Evolutionary conservation across 2,113 vertebrate genomes (phyloP).

Genomic region (Macrotis lagotis): DNA sequence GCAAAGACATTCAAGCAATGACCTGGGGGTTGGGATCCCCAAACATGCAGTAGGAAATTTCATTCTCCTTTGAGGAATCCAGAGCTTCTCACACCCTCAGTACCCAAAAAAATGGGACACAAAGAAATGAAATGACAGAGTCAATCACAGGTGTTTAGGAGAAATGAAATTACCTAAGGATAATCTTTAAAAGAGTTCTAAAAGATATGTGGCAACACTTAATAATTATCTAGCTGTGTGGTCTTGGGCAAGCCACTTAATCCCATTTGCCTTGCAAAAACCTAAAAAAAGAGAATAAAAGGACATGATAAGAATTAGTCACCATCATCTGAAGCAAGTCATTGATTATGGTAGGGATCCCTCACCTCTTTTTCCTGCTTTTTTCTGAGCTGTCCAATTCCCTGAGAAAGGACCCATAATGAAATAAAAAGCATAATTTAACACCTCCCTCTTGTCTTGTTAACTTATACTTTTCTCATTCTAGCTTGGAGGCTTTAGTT

Average conservation of each 20-base stretch:
- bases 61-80: background rate
- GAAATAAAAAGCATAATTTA: background rate
- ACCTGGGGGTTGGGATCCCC: background rate
- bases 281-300: too few relatives aligned
- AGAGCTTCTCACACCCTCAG: background rate
- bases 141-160: background rate
- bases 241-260: too few relatives aligned
- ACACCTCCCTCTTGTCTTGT: background rate
- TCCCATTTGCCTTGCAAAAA: too few relatives aligned
- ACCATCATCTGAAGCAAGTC: background rate
- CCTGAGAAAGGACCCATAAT: background rate
- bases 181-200: background rate
- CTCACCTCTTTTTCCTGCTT: background rate
- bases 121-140: background rate
- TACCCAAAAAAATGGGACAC: background rate
- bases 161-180: background rate
- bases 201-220: too few relatives aligned
- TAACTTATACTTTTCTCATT: background rate
- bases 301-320: background rate
- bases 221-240: too few relatives aligned
- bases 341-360: background rate
- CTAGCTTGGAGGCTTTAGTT: background rate
- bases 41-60: background rate
- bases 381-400: background rate
- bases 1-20: background rate